These are phyloP conservation scores for Pomatostomus ruficeps DNA, from an alignment of 2,113 vertebrate genomes.

Conservation along the genomic window DNA sequence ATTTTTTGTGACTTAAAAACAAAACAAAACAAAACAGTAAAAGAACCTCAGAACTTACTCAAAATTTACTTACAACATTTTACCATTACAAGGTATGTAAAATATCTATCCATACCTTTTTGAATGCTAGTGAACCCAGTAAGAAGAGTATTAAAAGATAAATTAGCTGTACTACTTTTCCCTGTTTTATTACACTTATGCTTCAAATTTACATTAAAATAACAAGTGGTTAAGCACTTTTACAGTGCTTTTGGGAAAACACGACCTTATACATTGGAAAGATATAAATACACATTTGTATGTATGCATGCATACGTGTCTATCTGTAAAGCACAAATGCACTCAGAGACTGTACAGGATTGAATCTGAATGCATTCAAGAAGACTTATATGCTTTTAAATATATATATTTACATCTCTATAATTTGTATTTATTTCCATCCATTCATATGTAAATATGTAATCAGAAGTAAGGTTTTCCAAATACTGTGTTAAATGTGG, in stretches of 20 bases:
- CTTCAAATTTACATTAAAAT: background rate
- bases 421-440: background rate
- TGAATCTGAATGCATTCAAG: background rate
- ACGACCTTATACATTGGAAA: background rate
- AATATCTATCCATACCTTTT: background rate
- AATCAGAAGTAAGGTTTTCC: background rate
- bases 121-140: background rate
- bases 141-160: background rate
- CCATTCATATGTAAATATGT: background rate
- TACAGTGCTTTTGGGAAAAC: background rate
- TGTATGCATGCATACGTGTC: background rate
- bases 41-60: background rate
- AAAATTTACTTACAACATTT: background rate
- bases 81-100: background rate
- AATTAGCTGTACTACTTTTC: background rate
- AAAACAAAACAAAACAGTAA: background rate
- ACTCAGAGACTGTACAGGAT: background rate
- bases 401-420: fast-evolving
- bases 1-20: background rate
- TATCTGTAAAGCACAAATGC: background rate
- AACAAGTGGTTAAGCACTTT: background rate
- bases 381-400: background rate
- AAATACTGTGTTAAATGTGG: background rate
- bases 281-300: background rate
- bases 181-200: background rate